Percentiles rank a stretch among this genome's conserved stretches.
These are phyloP conservation scores for Drosophila murphyi DNA, from an alignment of 1,140 invertebrate species.

Conservation along the genomic window DNA sequence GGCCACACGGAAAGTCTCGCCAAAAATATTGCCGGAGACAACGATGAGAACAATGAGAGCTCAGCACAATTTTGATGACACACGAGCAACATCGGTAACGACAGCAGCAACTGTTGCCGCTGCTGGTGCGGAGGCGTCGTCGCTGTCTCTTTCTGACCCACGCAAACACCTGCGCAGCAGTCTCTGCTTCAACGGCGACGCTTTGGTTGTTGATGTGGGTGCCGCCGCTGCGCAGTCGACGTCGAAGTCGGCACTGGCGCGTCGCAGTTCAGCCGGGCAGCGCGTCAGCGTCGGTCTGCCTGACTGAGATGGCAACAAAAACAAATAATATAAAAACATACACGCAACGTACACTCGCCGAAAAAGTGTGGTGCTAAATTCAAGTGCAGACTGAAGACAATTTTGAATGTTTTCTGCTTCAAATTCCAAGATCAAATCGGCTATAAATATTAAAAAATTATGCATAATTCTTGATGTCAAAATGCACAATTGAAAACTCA, in stretches of 20 bases:
- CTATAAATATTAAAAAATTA: no score
- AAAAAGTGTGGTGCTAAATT: no score
- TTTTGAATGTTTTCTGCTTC: no score
- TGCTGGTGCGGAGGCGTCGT: conserved; percentile 24
- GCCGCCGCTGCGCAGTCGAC: conserved; percentile 67
- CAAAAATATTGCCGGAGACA: conserved; percentile 70
- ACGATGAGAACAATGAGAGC: conserved; percentile 27
- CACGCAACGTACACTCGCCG: neutral
- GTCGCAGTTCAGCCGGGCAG: conserved; percentile 84
- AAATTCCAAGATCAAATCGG: no score
- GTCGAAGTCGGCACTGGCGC: conserved; percentile 83
- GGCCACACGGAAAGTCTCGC: conserved; percentile 60
- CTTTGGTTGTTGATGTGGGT: conserved; percentile 68
- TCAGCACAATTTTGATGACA: conserved; percentile 42
- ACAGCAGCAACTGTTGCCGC: conserved; percentile 43
- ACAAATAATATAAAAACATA: conserved; percentile 15
- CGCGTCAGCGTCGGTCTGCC: conserved; percentile 78
- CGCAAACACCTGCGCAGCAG: conserved; percentile 83
- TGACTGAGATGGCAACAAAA: conserved; percentile 57
- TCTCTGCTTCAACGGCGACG: conserved; percentile 79
- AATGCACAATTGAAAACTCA: no score
- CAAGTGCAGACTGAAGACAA: no score
- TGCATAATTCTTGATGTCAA: no score
- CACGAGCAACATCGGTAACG: conserved; percentile 23
- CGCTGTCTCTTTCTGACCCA: conserved; percentile 47